Evolutionary conservation across 2,888 invertebrate genomes (phyloP).

Genomic region (Argyresthia albistria): DNA sequence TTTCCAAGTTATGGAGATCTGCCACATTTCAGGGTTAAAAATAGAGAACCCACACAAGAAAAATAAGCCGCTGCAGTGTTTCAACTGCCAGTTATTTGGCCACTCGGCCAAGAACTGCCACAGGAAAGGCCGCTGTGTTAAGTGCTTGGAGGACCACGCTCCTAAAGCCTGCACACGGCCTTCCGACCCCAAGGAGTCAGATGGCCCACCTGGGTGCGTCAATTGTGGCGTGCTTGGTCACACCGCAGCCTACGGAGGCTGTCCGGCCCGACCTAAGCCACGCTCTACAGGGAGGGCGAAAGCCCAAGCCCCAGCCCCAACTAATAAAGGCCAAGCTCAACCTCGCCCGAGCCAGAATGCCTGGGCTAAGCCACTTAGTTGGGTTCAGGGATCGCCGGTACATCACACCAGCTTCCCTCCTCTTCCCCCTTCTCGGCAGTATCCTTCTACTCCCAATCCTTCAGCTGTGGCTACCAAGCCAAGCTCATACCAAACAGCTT

Average conservation of each 20-base stretch:
- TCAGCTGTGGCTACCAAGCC: too few species aligned
- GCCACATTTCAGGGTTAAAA: too few species aligned
- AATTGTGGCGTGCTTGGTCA: background rate
- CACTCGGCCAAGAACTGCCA: conserved; percentile 5
- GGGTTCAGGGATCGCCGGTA: background rate
- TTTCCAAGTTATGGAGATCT: background rate
- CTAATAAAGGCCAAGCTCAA: background rate
- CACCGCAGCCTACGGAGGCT: background rate
- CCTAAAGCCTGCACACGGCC: conserved; percentile 2
- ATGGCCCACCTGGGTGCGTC: background rate
- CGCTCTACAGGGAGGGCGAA: too few species aligned
- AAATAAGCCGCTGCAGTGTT: background rate
- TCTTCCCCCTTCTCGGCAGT: background rate
- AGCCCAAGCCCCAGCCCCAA: too few species aligned
- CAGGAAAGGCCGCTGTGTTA: conserved; percentile 8
- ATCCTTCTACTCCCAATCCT: too few species aligned
- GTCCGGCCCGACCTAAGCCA: background rate
- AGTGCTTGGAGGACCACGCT: conserved; percentile 8
- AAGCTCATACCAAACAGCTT: too few species aligned
- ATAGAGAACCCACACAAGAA: background rate
- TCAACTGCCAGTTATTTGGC: conserved; percentile 8
- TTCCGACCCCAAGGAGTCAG: background rate
- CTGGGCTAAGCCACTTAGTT: too few species aligned
- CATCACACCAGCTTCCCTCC: background rate
- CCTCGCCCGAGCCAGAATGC: background rate